Evolutionary conservation across 92 coral and sea anemone genomes (phyloP).

Genomic region (Anthopleura xanthogrammica): DNA sequence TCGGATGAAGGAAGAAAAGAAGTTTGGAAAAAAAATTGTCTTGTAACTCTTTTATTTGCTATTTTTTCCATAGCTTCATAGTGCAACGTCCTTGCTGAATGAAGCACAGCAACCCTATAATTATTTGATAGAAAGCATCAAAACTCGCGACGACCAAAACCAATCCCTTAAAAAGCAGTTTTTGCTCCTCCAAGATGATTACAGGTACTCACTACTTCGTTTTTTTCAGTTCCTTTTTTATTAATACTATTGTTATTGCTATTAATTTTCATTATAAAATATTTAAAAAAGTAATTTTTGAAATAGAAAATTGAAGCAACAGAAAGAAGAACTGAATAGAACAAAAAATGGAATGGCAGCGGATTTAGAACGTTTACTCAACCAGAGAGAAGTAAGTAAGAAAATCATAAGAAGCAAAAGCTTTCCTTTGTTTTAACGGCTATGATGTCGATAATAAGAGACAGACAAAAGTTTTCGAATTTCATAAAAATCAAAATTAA

Average conservation of each 20-base stretch:
- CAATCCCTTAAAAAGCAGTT: conserved; percentile 76
- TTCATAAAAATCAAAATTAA: too few relatives aligned
- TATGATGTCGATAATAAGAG: too few relatives aligned
- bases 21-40: neutral
- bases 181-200: conserved; percentile 69
- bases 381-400: conserved; percentile 81
- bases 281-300: neutral
- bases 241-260: neutral
- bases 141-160: conserved; percentile 81
- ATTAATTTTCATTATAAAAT: neutral
- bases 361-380: conserved; percentile 88
- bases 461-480: neutral
- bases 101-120: conserved; percentile 99
- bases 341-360: conserved; percentile 82
- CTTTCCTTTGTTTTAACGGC: too few relatives aligned
- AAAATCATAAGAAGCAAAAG: neutral
- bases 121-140: conserved; percentile 92
- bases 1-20: too few relatives aligned
- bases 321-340: conserved; percentile 66
- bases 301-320: conserved; percentile 71
- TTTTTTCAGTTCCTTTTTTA: neutral
- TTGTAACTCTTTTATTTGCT: neutral
- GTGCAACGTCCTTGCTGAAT: conserved; percentile 80
- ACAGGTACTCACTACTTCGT: conserved; percentile 28
- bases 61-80: conserved; percentile 56